Conservation (phyloP, 2,797 vertebrate genomes). For the Alcedo quadribrachys region DNA sequence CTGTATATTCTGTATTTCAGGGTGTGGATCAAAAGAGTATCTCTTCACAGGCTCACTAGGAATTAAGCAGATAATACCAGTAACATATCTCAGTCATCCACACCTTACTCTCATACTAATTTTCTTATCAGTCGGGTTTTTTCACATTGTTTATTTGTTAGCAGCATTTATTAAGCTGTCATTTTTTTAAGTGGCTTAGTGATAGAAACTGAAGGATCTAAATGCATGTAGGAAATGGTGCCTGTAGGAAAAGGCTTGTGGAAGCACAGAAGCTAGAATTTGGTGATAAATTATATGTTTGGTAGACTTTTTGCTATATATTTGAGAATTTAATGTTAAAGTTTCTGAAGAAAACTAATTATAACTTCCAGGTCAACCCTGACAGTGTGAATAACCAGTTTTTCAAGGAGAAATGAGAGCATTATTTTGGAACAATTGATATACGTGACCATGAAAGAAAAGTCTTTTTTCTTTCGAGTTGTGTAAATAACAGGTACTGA, state of each 20-base stretch:
- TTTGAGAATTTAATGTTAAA: not conserved
- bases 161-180: not conserved
- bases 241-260: not conserved
- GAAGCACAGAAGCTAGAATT: not conserved
- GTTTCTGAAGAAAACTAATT: not conserved
- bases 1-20: not conserved
- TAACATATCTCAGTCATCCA: not conserved
- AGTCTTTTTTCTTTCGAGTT: not conserved
- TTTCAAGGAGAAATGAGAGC: not conserved
- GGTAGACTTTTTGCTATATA: not conserved
- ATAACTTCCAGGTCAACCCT: not conserved
- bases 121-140: not conserved
- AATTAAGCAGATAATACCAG: not conserved
- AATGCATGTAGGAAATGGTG: not conserved
- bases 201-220: not conserved
- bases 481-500: not conserved
- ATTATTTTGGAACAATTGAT: not conserved
- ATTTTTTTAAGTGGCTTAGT: not conserved
- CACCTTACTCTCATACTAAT: not conserved
- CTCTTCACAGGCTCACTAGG: not conserved
- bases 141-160: not conserved
- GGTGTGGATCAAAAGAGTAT: not conserved
- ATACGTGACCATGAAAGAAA: rapidly evolving
- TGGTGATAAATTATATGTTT: not conserved
- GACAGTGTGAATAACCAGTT: not conserved